Base-by-base conservation (phyloP, 2,888 invertebrate species). In the Adelognathus sp. region DNA sequence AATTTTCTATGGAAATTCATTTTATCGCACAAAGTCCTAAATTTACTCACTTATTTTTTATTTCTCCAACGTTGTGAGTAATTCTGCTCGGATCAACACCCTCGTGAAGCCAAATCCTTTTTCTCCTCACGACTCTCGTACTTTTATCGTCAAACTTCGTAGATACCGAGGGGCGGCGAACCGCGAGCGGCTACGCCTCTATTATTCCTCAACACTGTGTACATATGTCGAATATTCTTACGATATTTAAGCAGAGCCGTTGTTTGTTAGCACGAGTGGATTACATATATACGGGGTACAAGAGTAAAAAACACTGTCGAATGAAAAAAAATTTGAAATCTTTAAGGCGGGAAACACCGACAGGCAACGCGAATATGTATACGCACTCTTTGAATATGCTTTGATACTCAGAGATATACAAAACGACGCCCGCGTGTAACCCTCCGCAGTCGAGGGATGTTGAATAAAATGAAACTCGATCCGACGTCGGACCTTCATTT, bases 401-500 rank as follows among this genome's bases (percentile, higher is more conserved):
- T 1, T 6, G 1, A 11, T 6, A 36, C 3, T 46, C 21, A 18
- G 24, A 56, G 63, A n/a, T 52, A 9, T 4, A 73, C 33, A 18
- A n/a, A n/a, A n/a, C 50, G 7, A 44, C 70, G 71, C 60, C 75
- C 72, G 56, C 76, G 79, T 54, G 74, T 75, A 76, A 84, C 85
- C 84, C 84, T 87, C 83, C 82, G 81, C 60, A 76, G 79, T 52
- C 82, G 88, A 84, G 88, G 90, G 88, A 85, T 88, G 87, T 76
- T 82, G 86, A 83, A 86, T 85, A 85, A 88, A 88, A 84, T 89
- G 89, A 86, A 86, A 82, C 85, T 81, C 81, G 80, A 83, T 81
- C 61, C 76, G 71, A 77, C 81, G 82, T 75, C 67, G 84, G 84
- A 86, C 87, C 88, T 89, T 88, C 84, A 89, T 90, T 90, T 90